Base-by-base conservation (phyloP, 1,140 invertebrate genomes). In the Cyphomyrmex costatus region DNA sequence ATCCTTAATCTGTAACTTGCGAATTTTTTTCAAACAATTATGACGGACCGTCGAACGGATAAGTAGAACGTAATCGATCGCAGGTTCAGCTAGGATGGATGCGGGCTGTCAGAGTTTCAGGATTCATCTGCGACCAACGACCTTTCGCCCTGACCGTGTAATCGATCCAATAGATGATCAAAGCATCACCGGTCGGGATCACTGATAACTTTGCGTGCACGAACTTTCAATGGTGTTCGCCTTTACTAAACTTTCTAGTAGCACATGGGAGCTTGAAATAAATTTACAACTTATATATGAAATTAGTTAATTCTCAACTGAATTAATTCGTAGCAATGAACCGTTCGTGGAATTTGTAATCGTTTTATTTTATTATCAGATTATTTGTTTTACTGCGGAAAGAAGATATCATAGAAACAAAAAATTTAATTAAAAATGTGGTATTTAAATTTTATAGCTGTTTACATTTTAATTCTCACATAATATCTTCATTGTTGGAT, bases 61-160 rank as follows among this genome's bases (percentile, higher is more conserved):
- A 71, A 60, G 78, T 84, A 53, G 71, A 61, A 79, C 68, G 63
- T 61, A 46, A 56, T 71, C 86, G 85, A 89, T 89, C 51, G 80
- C 61, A 71, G 8, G 36, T 46, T 58, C 46, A 49, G 7, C 36
- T 6, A 80, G 61, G 30, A 80, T 46, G 10, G 46, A 33, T 82
- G 65, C n/a, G 21, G 63, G 65, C 60, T 84, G 77, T 76, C 77
- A 42, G 82, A 88, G 82, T 71, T 84, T 30, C 82, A 86, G 86
- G 88, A 90, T 90, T 88, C 71, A 88, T 83, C 82, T 83, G 88
- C 86, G 76, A 89, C 36, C 89, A 65, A 88, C 86, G 89, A 89
- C 88, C 82, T 60, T 82, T 77, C 71, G 89, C 61, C 53, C 82
- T 86, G 86, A 86, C 82, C 86, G 46, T 82, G 80, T 90, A 86